A percentile compares a stretch with the other conserved stretches of the same genome.
These are phyloP conservation scores for Rhinichthys osculus DNA, from an alignment of 2,797 vertebrate genomes.

Conservation along the genomic window DNA sequence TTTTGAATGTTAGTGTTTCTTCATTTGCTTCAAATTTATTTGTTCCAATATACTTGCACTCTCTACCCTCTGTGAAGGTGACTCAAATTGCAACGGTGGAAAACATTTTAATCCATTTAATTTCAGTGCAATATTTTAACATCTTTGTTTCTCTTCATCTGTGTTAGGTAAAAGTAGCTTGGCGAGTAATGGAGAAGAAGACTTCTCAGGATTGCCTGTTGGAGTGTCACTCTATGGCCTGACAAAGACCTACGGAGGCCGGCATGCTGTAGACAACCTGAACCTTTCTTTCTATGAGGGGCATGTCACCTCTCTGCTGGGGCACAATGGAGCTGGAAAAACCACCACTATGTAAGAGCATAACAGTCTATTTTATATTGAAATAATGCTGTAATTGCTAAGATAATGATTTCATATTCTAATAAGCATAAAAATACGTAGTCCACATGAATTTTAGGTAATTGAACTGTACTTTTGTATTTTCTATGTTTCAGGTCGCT, in stretches of 20 bases:
- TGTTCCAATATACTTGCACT: background rate
- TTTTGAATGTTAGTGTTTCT: background rate
- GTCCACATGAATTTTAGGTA: background rate
- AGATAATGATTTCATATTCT: background rate
- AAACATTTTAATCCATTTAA: background rate
- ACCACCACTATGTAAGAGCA: conserved; percentile 92
- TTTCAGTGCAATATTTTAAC: background rate
- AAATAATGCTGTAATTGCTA: background rate
- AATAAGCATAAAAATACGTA: background rate
- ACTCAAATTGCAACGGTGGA: background rate
- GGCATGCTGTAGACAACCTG: conserved; percentile 88
- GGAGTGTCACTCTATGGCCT: conserved; percentile 89
- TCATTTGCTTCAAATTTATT: background rate
- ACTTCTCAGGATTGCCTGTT: conserved; percentile 82
- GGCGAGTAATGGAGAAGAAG: conserved; percentile 78
- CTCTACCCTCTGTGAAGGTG: background rate
- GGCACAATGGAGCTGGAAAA: conserved; percentile 97
- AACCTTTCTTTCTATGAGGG: conserved; percentile 93
- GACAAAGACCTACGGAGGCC: conserved; percentile 87
- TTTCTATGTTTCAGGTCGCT: conserved; percentile 84
- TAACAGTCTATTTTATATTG: background rate
- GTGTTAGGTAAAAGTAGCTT: conserved; percentile 70
- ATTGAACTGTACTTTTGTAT: background rate
- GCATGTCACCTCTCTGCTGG: conserved; percentile 93
- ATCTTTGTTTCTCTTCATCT: conserved; percentile 22